Evolutionary conservation across 1,140 invertebrate genomes (phyloP).

Genomic region (Drosophila suzukii): DNA sequence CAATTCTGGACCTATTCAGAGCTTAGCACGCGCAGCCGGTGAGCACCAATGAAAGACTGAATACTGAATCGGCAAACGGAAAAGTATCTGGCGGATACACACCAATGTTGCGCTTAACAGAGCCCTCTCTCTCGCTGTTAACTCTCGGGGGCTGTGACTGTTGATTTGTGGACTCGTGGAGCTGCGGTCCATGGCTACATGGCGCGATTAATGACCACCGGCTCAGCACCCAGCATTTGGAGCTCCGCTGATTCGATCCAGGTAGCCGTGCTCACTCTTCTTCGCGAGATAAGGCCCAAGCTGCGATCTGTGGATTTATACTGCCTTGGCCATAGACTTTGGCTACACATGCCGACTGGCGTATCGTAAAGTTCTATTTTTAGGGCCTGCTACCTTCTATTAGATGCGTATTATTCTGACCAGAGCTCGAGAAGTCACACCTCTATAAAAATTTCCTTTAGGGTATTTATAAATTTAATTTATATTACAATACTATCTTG

Average conservation of each 20-base stretch:
- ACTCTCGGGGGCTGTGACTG: conserved; percentile 47
- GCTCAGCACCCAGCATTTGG: conserved; percentile 55
- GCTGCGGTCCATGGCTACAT: conserved; percentile 7
- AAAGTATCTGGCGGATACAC: conserved; percentile 65
- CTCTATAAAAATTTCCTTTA: conserved; percentile 19
- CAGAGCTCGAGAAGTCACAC: conserved; percentile 26
- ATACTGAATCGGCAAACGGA: conserved; percentile 47
- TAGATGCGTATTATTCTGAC: conserved; percentile 13
- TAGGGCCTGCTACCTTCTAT: conserved; percentile 11
- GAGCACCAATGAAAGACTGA: conserved; percentile 71
- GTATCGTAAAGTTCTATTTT: conserved; percentile 36
- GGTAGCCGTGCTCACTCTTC: conserved; percentile 7
- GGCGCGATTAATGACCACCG: conserved; percentile 65
- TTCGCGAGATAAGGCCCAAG: conserved; percentile 18
- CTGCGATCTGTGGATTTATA: conserved; percentile 49
- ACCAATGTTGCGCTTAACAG: conserved; percentile 58
- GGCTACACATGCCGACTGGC: conserved; percentile 3
- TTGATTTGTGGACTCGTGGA: conserved; percentile 62
- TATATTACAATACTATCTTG: conserved; percentile 37
- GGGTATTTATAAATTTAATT: conserved; percentile 27
- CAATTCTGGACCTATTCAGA: conserved; percentile 2
- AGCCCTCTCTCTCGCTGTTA: conserved; percentile 15
- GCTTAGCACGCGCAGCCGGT: conserved; percentile 51
- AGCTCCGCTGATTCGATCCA: conserved; percentile 57
- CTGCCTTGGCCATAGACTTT: conserved; percentile 39